Evolutionary conservation across 2,113 vertebrate genomes (phyloP).

Genomic region (Otus sunia): DNA sequence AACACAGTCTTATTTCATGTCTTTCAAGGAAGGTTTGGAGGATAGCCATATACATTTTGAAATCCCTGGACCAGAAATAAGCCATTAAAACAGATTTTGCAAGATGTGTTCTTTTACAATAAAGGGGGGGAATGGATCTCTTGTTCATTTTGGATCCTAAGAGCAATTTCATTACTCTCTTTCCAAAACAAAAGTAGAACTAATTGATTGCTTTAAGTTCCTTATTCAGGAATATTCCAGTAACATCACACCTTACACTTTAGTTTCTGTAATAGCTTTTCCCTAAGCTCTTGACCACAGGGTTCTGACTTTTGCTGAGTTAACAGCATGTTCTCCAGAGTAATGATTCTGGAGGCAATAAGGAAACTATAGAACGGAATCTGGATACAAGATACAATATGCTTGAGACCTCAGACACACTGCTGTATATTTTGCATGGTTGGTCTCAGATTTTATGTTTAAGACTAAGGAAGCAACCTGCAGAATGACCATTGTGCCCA

Average conservation of each 20-base stretch:
- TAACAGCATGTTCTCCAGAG: neutral
- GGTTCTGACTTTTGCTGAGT: neutral
- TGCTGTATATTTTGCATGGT: neutral
- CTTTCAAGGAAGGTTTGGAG: slow-evolving; percentile 37
- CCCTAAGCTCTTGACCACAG: neutral
- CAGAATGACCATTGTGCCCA: neutral
- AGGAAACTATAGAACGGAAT: neutral
- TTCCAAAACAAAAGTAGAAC: neutral
- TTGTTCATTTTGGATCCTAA: neutral
- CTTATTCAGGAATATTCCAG: neutral
- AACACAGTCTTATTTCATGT: neutral
- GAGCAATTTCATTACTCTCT: neutral
- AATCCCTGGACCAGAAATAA: slow-evolving; percentile 28
- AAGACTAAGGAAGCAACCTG: neutral
- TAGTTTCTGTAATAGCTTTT: neutral
- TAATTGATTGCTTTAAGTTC: neutral
- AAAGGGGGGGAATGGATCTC: neutral
- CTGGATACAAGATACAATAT: neutral
- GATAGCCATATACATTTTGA: slow-evolving; percentile 2
- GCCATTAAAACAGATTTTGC: slow-evolving; percentile 7
- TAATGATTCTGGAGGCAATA: neutral
- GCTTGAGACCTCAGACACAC: neutral
- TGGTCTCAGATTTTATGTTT: neutral
- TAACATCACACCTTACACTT: neutral
- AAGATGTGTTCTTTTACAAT: neutral